These are phyloP conservation scores for Pseudorectes ferrugineus DNA, from an alignment of 2,113 vertebrate species.

Conservation along the genomic window DNA sequence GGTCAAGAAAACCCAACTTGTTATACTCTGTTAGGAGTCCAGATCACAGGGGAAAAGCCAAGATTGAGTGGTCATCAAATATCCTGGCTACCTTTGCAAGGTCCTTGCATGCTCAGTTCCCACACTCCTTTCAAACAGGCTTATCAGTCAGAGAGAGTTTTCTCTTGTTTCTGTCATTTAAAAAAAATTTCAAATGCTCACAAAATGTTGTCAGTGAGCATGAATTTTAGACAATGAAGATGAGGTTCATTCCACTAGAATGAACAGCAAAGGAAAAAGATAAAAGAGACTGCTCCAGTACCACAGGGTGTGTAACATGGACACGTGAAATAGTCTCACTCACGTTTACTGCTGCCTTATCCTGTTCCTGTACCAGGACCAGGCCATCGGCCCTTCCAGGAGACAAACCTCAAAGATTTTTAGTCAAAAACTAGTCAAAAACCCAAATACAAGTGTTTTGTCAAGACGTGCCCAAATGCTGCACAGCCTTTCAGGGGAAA, in stretches of 20 bases:
- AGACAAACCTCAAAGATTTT: neutral
- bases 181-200: neutral
- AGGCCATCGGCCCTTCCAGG: fast-evolving
- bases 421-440: neutral
- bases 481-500: neutral
- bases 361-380: neutral
- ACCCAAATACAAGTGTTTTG: neutral
- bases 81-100: neutral
- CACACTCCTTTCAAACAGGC: neutral
- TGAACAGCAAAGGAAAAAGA: neutral
- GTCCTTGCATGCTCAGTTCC: neutral
- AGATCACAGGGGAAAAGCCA: neutral
- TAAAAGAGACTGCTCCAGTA: neutral
- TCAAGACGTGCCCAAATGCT: neutral
- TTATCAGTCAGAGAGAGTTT: neutral
- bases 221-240: neutral
- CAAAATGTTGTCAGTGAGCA: neutral
- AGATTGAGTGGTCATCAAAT: neutral
- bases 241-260: neutral
- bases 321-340: neutral
- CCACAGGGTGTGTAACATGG: neutral
- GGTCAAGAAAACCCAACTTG: neutral
- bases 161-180: neutral
- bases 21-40: neutral
- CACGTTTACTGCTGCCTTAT: neutral